Base-by-base conservation (phyloP, 2,113 vertebrate species). In the Prionailurus bengalensis region DNA sequence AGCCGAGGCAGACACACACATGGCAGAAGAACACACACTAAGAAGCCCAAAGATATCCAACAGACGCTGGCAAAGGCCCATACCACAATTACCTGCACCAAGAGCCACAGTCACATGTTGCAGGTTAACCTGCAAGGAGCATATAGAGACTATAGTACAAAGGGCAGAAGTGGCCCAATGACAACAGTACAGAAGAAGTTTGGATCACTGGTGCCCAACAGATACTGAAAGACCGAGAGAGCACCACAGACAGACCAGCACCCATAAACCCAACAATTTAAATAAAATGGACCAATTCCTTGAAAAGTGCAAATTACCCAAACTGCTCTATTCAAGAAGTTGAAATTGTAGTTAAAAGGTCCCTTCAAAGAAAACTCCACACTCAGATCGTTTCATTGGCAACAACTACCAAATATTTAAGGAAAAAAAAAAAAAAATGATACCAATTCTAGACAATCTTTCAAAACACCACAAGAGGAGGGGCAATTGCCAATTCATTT, bases 331-430 rank as follows among this genome's bases (percentile, higher is more conserved):
- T 31, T 70, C 82, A 83, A 83, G 61, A 73, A 89, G 31, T 6
- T 27, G 31, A 83, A 45, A 31, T 19, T 79, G 23, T 36, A 53
- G 29, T 53, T 89, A 63, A 29, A 78, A 97, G 11, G 4, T 93
- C 87, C n/a, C 73, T 29, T 48, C 51, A 17, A 53, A 89, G 94
- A 83, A 82, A 91, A 88, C n/a, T 65, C 42, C 66, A 87, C 29
- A 61, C 29, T 33, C 33, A 81, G 68, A 90, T 39, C 42, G 33
- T 23, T 65, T 86, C 27, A 23, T 3, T 79, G 61, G 63, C 51
- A 23, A n/a, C 27, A 17, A 80, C 45, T 55, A 61, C 55, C 65
- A n/a, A 91, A 71, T 25, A 84, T 65, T 73, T 86, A 61, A 90
- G 36, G 0, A 33, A 4, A 12, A 23, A 15, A 79, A 39, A 39